A percentile compares a stretch with the other conserved stretches of the same genome.
Evolutionary conservation across 2,888 invertebrate genomes (phyloP).

Genomic region (Fabriciana adippe): DNA sequence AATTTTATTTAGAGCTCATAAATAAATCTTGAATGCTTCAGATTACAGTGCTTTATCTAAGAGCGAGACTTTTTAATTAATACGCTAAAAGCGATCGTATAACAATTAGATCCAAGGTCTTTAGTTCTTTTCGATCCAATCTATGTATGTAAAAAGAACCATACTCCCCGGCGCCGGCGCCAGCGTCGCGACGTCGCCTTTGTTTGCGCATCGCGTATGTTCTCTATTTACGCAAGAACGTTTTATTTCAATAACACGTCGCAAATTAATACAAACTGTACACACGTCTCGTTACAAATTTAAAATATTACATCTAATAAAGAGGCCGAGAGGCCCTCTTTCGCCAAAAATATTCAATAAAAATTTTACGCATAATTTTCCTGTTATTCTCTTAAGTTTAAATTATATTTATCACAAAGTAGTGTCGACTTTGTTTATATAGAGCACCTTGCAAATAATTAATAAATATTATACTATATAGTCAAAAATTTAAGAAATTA

Average conservation of each 20-base stretch:
- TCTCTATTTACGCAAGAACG: slow-evolving; percentile 72
- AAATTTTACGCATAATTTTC: slow-evolving; percentile 6
- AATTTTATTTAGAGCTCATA: slow-evolving; percentile 15
- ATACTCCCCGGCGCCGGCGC: slow-evolving; percentile 43
- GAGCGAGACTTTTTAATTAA: slow-evolving; percentile 20
- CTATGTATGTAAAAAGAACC: slow-evolving; percentile 39
- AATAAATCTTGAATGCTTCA: slow-evolving; percentile 20
- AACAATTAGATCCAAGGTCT: slow-evolving; percentile 28
- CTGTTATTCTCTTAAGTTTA: neutral
- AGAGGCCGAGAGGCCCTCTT: slow-evolving; percentile 16
- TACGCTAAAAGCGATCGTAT: slow-evolving; percentile 8
- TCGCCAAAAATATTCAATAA: neutral
- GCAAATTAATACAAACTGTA: slow-evolving; percentile 48
- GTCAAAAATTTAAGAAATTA: too few species aligned
- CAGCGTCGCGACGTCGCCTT: slow-evolving; percentile 64
- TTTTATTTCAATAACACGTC: slow-evolving; percentile 65
- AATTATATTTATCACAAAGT: neutral
- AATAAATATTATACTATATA: too few species aligned
- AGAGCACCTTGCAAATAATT: too few species aligned
- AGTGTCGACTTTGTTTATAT: neutral
- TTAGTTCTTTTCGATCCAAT: slow-evolving; percentile 30
- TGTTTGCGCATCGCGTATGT: slow-evolving; percentile 71
- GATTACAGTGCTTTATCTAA: slow-evolving; percentile 16
- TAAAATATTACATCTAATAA: slow-evolving; percentile 31
- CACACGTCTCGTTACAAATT: slow-evolving; percentile 24